Evolutionary conservation across 2,113 vertebrate species (phyloP).

Genomic region (Bucco capensis): DNA sequence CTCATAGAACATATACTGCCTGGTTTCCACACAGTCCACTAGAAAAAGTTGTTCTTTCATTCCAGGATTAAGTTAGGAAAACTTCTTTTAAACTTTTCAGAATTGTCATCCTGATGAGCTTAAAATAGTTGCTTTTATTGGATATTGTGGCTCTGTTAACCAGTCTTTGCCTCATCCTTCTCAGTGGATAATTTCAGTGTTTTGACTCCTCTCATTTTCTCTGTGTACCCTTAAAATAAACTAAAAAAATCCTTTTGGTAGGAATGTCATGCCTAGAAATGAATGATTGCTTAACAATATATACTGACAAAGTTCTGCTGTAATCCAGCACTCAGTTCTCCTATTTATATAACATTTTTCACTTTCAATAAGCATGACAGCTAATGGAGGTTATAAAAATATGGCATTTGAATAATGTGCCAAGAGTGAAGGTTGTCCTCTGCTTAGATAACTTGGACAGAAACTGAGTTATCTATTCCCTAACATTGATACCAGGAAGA

Average conservation of each 20-base stretch:
- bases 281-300: not conserved
- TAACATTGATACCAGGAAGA: not conserved
- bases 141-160: not conserved
- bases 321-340: not conserved
- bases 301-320: not conserved
- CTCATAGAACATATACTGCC: no score
- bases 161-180: not conserved
- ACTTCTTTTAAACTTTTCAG: not conserved
- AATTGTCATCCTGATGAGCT: not conserved
- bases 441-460: not conserved
- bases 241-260: not conserved
- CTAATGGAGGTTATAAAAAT: not conserved
- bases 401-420: not conserved
- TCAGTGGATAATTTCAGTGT: not conserved
- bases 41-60: not conserved
- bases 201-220: not conserved
- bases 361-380: not conserved
- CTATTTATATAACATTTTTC: not conserved
- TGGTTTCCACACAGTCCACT: not conserved
- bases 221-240: not conserved
- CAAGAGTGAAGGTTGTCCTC: not conserved
- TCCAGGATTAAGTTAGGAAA: not conserved
- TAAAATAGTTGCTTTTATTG: not conserved
- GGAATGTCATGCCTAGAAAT: not conserved
- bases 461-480: not conserved